Conservation (phyloP, 30 jellyfish, hydroid and myxozoan genomes). For the Hydractinia echinata region DNA sequence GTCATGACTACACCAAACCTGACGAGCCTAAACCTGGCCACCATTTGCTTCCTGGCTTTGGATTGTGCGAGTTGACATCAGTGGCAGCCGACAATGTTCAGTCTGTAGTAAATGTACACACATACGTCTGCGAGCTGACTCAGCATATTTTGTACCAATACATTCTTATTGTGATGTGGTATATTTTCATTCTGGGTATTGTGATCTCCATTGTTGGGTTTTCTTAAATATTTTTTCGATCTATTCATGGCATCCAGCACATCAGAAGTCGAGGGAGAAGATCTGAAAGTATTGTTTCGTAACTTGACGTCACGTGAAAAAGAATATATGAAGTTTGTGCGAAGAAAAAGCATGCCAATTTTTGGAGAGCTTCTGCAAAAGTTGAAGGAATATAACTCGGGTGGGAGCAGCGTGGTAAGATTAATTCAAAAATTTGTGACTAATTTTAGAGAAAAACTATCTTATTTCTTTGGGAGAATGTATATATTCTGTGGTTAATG, state of each 20-base stretch:
- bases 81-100: neutral
- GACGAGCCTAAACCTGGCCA: constrained; percentile 19
- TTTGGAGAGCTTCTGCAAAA: constrained; percentile 14
- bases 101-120: neutral
- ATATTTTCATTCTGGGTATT: constrained; percentile 9
- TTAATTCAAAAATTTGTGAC: too few relatives aligned
- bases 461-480: too few relatives aligned
- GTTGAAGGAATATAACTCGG: neutral
- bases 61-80: constrained; percentile 11
- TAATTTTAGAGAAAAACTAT: too few relatives aligned
- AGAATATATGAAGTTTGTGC: neutral
- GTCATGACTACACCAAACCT: constrained; percentile 12
- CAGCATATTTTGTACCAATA: constrained; percentile 21
- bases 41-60: constrained; percentile 11
- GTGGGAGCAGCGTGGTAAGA: too few relatives aligned
- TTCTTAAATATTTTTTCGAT: constrained; percentile 13
- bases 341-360: constrained; percentile 3
- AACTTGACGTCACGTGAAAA: constrained; percentile 8
- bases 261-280: neutral
- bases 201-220: constrained; percentile 9
- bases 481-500: too few relatives aligned
- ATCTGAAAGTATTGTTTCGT: neutral
- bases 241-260: neutral
- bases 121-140: constrained; percentile 15
- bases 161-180: constrained; percentile 17